Evolutionary conservation across 2,113 vertebrate species (phyloP).

Genomic region (Cephalophus harveyi): DNA sequence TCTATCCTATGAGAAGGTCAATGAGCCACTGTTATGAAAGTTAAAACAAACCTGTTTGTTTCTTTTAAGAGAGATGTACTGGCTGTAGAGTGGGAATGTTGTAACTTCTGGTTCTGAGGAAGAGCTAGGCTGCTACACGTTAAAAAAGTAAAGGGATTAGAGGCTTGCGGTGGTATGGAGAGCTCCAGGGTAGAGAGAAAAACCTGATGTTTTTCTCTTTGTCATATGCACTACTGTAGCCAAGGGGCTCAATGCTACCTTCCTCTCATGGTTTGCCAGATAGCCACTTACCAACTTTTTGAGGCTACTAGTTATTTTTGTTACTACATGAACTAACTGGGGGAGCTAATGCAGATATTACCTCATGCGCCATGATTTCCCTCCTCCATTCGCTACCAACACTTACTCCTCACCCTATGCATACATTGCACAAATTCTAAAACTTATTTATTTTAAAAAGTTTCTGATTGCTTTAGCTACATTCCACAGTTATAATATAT

Average conservation of each 20-base stretch:
- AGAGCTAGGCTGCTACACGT: not conserved
- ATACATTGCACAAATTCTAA: not conserved
- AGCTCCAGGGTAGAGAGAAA: not conserved
- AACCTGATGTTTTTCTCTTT: not conserved
- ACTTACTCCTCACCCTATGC: not conserved
- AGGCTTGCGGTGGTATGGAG: not conserved
- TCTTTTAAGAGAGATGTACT: not conserved
- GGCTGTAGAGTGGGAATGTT: not conserved
- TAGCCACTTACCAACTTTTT: not conserved
- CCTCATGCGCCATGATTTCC: not conserved
- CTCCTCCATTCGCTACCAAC: not conserved
- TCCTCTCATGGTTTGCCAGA: not conserved
- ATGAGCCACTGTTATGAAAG: not conserved
- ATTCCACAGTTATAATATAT: not conserved
- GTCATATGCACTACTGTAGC: not conserved
- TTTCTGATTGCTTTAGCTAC: not conserved
- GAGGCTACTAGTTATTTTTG: not conserved
- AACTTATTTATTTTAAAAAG: not conserved
- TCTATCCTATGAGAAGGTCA: not conserved
- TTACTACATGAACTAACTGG: not conserved
- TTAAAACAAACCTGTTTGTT: not conserved
- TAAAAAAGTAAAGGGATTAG: not conserved
- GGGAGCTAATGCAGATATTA: not conserved
- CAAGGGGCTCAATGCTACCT: not conserved
- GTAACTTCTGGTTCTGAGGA: not conserved